Conservation (phyloP, 2,888 invertebrate species). For the Brachylomia viminalis region DNA sequence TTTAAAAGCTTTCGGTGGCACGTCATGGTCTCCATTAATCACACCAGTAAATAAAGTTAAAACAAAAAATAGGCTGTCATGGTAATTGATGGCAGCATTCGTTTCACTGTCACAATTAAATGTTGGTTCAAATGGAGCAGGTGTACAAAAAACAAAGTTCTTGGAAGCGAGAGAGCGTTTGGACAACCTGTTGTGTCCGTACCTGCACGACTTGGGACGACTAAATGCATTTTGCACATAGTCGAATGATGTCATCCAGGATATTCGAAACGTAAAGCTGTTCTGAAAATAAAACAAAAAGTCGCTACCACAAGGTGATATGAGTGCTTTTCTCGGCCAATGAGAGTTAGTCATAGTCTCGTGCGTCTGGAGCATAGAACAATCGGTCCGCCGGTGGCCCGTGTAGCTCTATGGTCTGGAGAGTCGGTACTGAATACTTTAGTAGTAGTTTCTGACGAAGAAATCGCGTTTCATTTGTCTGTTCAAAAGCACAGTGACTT, state of each 20-base stretch:
- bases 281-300: conserved; percentile 61
- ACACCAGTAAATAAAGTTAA: conserved; percentile 60
- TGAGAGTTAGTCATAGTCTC: conserved; percentile 21
- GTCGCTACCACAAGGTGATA: conserved; percentile 39
- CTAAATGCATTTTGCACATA: conserved; percentile 69
- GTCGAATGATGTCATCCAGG: conserved; percentile 78
- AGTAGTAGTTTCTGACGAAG: neutral
- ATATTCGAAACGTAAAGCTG: conserved; percentile 60
- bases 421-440: neutral
- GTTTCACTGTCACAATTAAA: conserved; percentile 79
- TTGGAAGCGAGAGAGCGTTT: conserved; percentile 82
- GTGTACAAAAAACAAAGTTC: conserved; percentile 80
- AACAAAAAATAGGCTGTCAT: conserved; percentile 73
- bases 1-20: conserved; percentile 53
- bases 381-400: no score
- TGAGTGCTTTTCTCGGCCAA: conserved; percentile 32
- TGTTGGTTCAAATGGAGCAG: conserved; percentile 81
- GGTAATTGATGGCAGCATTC: conserved; percentile 82
- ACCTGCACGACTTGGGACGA: conserved; percentile 67
- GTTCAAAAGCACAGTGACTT: neutral
- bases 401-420: no score
- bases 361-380: neutral
- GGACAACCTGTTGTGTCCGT: conserved; percentile 78
- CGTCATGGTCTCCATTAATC: conserved; percentile 56
- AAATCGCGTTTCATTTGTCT: conserved; percentile 3